Evolutionary conservation across 2,113 vertebrate species (phyloP).

Genomic region (Sceloporus tristichus): DNA sequence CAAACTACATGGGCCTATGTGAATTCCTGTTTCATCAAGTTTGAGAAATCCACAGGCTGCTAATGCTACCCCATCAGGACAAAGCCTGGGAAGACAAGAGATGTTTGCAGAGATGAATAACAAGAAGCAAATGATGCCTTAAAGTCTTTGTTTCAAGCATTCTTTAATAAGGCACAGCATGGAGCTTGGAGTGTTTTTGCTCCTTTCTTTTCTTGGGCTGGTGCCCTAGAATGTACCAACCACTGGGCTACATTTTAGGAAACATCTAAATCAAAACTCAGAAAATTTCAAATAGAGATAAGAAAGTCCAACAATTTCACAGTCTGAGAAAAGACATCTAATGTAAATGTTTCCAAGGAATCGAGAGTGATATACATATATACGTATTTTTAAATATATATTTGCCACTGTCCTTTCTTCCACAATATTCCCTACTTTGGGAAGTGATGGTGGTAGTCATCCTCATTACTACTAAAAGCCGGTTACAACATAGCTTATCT

Average conservation of each 20-base stretch:
- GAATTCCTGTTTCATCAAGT: conserved; percentile 3
- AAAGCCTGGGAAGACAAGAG: conserved; percentile 69
- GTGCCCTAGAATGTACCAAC: conserved; percentile 63
- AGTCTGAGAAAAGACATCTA: conserved; percentile 56
- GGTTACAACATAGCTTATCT: conserved; percentile 21
- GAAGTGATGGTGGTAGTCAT: conserved; percentile 58
- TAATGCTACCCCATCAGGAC: conserved; percentile 56
- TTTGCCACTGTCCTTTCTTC: conserved; percentile 43
- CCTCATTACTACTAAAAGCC: conserved; percentile 63
- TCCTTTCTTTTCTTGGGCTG: conserved; percentile 64
- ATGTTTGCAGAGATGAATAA: conserved; percentile 65
- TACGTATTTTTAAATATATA: not conserved
- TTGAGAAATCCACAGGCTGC: conserved; percentile 55
- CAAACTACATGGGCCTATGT: conserved; percentile 37
- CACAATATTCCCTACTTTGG: conserved; percentile 63
- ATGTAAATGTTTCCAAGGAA: not conserved
- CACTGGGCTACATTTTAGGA: conserved; percentile 63
- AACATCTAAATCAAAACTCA: conserved; percentile 71
- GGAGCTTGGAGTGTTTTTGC: conserved; percentile 30
- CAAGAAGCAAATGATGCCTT: conserved; percentile 59
- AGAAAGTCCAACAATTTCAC: conserved; percentile 62
- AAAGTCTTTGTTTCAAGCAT: conserved; percentile 69
- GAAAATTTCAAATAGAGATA: conserved; percentile 59
- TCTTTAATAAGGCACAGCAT: conserved; percentile 62
- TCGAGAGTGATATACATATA: conserved; percentile 53